Base-by-base conservation (phyloP, 2,888 invertebrate genomes). In the Diarsia mendica region DNA sequence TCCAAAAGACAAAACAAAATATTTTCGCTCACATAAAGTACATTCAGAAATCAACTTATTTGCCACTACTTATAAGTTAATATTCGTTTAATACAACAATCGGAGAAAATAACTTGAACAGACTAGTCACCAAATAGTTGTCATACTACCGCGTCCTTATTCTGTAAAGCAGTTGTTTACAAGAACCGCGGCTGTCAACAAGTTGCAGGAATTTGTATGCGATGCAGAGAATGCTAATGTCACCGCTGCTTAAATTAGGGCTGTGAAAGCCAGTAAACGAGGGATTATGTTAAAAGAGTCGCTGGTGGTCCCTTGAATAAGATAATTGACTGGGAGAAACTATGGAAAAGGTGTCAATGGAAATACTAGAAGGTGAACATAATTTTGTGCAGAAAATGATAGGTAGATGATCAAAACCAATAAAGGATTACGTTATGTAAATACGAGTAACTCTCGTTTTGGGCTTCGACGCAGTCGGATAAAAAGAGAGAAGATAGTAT, bases 171-270 rank as follows among this genome's bases (percentile, higher is more conserved):
- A 89, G 85, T 85, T 87, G 89, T 90, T 87, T 80, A 86, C 87
- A 75, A 88, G 86, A 85, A 87, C 55, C 75, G 44, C 84, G 85
- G 87, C 88, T 85, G 89, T 89, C 87, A 89, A 90, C 90, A 88
- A 85, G 86, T 85, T 85, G 83, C 80, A 85, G 89, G 93, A 92
- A 93, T 94, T 91, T 89, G 90, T 90, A 90, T 90, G 89, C 90
- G 85, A 84, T 87, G 87, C 76, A 67, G 82, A 84, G 92, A 92
- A 93, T 93, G 90, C 89, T 91, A 93, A 93, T 93, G 85, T 72
- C 61, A 75, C 84, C 82, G 87, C 88, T 85, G 88, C 87, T 78
- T 90, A 89, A 90, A 92, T 87, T 90, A 89, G 89, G 85, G 90
- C 85, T 87, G 87, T 51, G 77, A 67, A 63, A 64, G 77, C 65